Percentiles rank a stretch among this genome's conserved stretches.
Conservation (phyloP, 2,888 invertebrate genomes). For the Creontiades dilutus region DNA sequence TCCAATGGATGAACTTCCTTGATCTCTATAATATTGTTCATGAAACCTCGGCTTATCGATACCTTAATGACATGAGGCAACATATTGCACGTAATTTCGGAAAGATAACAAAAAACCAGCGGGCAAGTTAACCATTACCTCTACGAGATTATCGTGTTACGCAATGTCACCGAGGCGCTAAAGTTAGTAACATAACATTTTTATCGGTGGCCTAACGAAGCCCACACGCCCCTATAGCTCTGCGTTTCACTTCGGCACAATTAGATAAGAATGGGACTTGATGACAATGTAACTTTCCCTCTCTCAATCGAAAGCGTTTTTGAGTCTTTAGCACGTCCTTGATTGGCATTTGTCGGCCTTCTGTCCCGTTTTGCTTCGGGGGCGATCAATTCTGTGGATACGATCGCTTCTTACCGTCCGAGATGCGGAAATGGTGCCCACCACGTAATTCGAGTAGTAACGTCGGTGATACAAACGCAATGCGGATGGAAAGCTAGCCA, state of each 20-base stretch:
- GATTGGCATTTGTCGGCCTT: background rate
- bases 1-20: too few relatives aligned
- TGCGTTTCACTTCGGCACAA: conserved; percentile 27
- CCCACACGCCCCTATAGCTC: conserved; percentile 28
- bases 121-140: background rate
- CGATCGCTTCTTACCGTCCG: too few relatives aligned
- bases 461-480: too few relatives aligned
- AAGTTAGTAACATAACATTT: background rate
- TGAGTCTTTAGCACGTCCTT: conserved; percentile 21
- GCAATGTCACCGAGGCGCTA: conserved; percentile 7
- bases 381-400: too few relatives aligned
- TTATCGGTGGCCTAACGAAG: conserved; percentile 8
- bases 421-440: too few relatives aligned
- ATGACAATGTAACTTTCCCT: conserved; percentile 52
- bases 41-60: too few relatives aligned
- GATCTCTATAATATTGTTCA: too few relatives aligned
- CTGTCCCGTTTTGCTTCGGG: too few relatives aligned
- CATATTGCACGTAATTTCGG: too few relatives aligned
- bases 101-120: background rate
- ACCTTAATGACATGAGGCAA: too few relatives aligned
- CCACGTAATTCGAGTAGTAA: too few relatives aligned
- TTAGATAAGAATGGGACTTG: conserved; percentile 43
- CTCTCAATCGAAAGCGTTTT: conserved; percentile 39
- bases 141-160: background rate
- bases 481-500: too few relatives aligned